Base-by-base conservation (phyloP, 37 sponge, comb jelly and placozoan species). In the Agelas oroides region DNA sequence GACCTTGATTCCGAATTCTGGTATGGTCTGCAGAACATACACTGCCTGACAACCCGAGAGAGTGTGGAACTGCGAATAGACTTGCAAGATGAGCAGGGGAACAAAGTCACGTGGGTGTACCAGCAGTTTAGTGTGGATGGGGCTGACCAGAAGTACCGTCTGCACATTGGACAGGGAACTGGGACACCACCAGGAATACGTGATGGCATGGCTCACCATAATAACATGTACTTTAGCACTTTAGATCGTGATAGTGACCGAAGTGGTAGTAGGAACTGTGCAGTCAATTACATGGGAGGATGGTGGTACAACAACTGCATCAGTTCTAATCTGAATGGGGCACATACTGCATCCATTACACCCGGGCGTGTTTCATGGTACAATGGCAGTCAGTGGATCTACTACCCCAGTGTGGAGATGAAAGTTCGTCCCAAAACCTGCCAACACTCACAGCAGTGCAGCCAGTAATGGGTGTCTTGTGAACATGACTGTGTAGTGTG, bases 11-110 rank as follows among this genome's bases (percentile, higher is more conserved):
- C 36, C 17, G 83, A 82, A 39, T 71, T 72, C 71, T 82, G 83
- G 83, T 82, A 55, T 5, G 83, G 83, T 71, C 73, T 82, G 25
- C 14, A 63, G 12, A 82, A 72, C 36, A 73, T 75, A 17, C 76
- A 75, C 62, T 59, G 63, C 52, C 68, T 84, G 25, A 75, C 84
- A 5, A 65, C 60, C 18, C 39, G 57, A 65, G 76, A 71, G 17
- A 39, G 57, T 0, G 73, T 65, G 12, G 76, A 73, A 52, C 58
- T 84, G 31, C 18, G 76, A 11, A 71, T 84, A 24, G 84, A 84
- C 18, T 20, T 65, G 35, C 13, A 33, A 20, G 28, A 78, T 23
- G 65, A 38, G 15, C n/a, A 78, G 35, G 56, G 56, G 13, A 28
- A 18, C 39, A 17, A 18, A 17, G 19, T 64, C 15, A 30, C 53